Percentiles rank a stretch among this genome's conserved stretches.
These are phyloP conservation scores for Zoanthus gigantus DNA, from an alignment of 92 coral and sea anemone species.

Conservation along the genomic window DNA sequence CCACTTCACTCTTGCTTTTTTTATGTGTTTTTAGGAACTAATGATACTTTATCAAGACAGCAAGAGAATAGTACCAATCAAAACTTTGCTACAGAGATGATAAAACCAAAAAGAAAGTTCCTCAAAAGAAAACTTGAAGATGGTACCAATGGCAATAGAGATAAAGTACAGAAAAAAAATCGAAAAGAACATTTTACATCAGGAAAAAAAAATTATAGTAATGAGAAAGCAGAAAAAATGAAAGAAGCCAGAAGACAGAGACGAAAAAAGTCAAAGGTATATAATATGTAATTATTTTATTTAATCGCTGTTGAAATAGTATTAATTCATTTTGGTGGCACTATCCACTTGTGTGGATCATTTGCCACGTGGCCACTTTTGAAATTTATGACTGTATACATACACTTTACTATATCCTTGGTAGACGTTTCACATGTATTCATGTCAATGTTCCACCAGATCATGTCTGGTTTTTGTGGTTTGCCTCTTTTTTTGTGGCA, in stretches of 20 bases:
- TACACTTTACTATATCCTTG: no score
- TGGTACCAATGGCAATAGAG: background rate
- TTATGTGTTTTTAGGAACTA: constrained; percentile 5
- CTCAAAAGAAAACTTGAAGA: background rate
- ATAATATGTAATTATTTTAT: no score
- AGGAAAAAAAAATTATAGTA: background rate
- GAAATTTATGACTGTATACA: no score
- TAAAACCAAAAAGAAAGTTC: background rate
- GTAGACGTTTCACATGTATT: no score
- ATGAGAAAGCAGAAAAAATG: constrained; percentile 65
- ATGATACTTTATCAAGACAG: background rate
- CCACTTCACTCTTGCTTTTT: background rate
- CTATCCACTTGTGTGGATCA: no score
- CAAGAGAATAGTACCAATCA: constrained; percentile 13
- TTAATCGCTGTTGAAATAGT: no score
- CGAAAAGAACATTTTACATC: background rate
- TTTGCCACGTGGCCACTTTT: no score
- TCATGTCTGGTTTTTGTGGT: no score
- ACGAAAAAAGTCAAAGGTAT: constrained; percentile 90
- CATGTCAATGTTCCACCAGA: no score
- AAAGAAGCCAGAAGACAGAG: constrained; percentile 90
- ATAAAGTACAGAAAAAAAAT: constrained; percentile 27
- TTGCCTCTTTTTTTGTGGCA: no score
- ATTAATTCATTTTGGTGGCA: no score
- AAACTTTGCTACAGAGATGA: constrained; percentile 4